Evolutionary conservation across 92 coral and sea anemone species (phyloP), one percentile per base, ranked within the genome.

Genomic region (Anthopleura xanthogrammica): DNA sequence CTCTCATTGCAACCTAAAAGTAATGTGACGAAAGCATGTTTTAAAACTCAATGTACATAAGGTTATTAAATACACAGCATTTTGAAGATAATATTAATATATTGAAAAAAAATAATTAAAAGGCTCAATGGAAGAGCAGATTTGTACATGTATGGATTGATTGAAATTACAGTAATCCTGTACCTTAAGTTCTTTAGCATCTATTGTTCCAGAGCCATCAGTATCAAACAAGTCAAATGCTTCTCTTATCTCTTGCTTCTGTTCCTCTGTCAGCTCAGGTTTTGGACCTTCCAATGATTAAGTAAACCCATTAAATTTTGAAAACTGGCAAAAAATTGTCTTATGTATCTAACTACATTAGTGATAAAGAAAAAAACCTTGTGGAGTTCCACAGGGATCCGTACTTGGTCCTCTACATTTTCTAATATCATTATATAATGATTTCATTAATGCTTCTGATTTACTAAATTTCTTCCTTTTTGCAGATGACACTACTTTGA

Each of bases 201-300:
- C 99, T 36, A 96, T 96, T 68, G 99, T 96, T 75, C 99, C 99
- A 72, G 99, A 96, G 7, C 99, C 99, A 89, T 96, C 99, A 81
- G 99, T 93, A 83, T 96, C 99, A 90, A 96, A 96, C 77, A 96
- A 87, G 86, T 96, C 99, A 94, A 96, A 96, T 54, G 99, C 99
- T 83, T 96, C 99, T 87, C 99, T 90, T 66, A 96, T 96, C 82
- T 96, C 99, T 88, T 94, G 99, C 77, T 96, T 96, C 90, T 96
- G 99, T 85, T 96, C 99, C 81, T 96, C 99, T 80, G 99, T 96
- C 41, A 96, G 90, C 83, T 96, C 99, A 85, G 99, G 98, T 83
- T 96, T 96, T 43, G 99, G 99, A 79, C 99, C 99, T 96, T 66
- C 19, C 56, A 64, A n/a, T 46, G 54, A 87, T 78, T 58, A 50